phyloP scores from a whole-genome alignment of 2,797 vertebrate species.

The Octomys mimax region DNA sequence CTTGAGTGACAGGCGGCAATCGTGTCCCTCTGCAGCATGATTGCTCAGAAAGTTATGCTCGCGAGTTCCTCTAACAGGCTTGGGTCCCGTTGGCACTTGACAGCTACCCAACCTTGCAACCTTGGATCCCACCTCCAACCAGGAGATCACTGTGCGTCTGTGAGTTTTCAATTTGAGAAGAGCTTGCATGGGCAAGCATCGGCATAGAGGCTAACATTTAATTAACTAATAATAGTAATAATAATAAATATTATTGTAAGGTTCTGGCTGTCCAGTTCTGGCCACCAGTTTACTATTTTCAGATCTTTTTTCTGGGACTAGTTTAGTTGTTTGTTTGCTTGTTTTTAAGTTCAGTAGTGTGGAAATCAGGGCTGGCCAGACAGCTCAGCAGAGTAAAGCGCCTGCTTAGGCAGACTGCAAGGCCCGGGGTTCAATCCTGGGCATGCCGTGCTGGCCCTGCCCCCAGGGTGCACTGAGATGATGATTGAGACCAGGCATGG shows the following conservation, averaged over 20 bases:
- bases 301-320: conserved; percentile 23
- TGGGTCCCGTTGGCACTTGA: background rate
- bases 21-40: background rate
- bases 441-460: no score
- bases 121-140: background rate
- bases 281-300: background rate
- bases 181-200: background rate
- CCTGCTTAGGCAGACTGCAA: no score
- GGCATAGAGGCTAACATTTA: background rate
- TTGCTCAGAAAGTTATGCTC: fast-evolving
- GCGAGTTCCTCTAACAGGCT: background rate
- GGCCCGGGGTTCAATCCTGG: no score
- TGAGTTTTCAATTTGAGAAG: background rate
- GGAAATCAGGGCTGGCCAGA: background rate
- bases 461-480: no score
- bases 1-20: background rate
- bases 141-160: background rate
- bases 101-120: no score
- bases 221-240: background rate
- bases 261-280: background rate
- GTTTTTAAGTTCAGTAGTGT: background rate
- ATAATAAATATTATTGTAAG: background rate
- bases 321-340: background rate
- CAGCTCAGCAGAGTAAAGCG: no score
- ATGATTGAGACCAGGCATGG: no score